Evolutionary conservation across 2,797 vertebrate genomes (phyloP).

Genomic region (Periparus ater): DNA sequence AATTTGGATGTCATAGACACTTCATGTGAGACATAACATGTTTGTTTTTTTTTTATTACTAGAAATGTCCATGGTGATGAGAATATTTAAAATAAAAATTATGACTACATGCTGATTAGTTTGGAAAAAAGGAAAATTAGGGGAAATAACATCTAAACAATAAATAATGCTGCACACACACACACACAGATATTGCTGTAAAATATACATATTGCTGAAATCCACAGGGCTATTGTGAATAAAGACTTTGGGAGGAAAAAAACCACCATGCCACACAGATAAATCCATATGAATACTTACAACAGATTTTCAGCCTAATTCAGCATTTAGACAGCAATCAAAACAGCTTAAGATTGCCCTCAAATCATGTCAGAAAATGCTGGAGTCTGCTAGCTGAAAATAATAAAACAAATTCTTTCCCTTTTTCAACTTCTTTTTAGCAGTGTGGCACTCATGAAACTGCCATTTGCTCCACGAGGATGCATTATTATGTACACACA

Average conservation of each 20-base stretch:
- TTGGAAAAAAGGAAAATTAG: not conserved
- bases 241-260: not conserved
- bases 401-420: not conserved
- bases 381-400: not conserved
- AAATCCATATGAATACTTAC: not conserved
- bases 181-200: not conserved
- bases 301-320: not conserved
- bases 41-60: not conserved
- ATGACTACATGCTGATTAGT: not conserved
- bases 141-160: not conserved
- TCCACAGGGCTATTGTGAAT: not conserved
- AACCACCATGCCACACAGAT: not conserved
- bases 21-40: not conserved
- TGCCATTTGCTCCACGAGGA: conserved; percentile 39
- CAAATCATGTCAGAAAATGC: not conserved
- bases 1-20: not conserved
- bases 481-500: conserved; percentile 31
- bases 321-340: not conserved
- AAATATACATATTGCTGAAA: not conserved
- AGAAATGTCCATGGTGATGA: not conserved
- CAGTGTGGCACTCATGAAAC: not conserved
- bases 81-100: not conserved
- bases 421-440: conserved; percentile 6
- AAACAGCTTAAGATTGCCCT: not conserved
- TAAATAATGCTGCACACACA: not conserved